These are phyloP conservation scores for Pygocentrus nattereri DNA, from an alignment of 2,797 vertebrate genomes.

Conservation along the genomic window DNA sequence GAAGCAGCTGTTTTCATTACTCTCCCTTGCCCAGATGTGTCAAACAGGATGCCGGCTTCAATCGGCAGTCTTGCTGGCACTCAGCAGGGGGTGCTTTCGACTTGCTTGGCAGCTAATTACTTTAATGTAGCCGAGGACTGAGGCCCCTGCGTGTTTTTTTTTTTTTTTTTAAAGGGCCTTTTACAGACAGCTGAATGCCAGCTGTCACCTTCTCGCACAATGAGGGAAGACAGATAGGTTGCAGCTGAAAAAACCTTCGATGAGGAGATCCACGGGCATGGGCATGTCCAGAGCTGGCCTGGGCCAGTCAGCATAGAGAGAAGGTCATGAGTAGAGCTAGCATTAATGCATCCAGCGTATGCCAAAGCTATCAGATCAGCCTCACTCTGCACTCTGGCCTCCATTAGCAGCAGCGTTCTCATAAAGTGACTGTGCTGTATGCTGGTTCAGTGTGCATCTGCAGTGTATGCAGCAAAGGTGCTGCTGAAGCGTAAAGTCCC, in stretches of 20 bases:
- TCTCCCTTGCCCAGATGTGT: slow-evolving; percentile 99
- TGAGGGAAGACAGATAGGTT: slow-evolving; percentile 83
- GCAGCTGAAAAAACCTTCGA: slow-evolving; percentile 71
- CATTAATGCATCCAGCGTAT: slow-evolving; percentile 57
- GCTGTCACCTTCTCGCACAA: slow-evolving; percentile 89
- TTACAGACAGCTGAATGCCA: slow-evolving; percentile 93
- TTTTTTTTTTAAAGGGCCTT: slow-evolving; percentile 83
- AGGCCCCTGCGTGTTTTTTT: slow-evolving; percentile 81
- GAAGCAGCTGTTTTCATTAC: slow-evolving; percentile 99
- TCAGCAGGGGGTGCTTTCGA: slow-evolving; percentile 93
- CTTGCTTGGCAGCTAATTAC: slow-evolving; percentile 98
- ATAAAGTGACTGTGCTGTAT: slow-evolving; percentile 1
- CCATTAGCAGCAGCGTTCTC: slow-evolving; percentile 5
- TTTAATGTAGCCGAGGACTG: slow-evolving; percentile 90
- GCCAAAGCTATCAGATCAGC: slow-evolving; percentile 57
- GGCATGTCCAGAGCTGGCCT: slow-evolving; percentile 66
- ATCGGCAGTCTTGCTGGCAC: slow-evolving; percentile 87
- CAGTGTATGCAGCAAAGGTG: slow-evolving; percentile 61
- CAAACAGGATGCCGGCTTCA: slow-evolving; percentile 95
- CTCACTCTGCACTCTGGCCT: slow-evolving; percentile 44
- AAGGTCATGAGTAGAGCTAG: slow-evolving; percentile 73
- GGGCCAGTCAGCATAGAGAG: slow-evolving; percentile 69
- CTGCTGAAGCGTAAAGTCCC: slow-evolving; percentile 30
- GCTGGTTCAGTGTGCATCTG: neutral
- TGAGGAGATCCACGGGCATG: slow-evolving; percentile 72